These are phyloP conservation scores for Holacanthella duospinosa DNA, from an alignment of 2,888 invertebrate genomes.

Conservation along the genomic window DNA sequence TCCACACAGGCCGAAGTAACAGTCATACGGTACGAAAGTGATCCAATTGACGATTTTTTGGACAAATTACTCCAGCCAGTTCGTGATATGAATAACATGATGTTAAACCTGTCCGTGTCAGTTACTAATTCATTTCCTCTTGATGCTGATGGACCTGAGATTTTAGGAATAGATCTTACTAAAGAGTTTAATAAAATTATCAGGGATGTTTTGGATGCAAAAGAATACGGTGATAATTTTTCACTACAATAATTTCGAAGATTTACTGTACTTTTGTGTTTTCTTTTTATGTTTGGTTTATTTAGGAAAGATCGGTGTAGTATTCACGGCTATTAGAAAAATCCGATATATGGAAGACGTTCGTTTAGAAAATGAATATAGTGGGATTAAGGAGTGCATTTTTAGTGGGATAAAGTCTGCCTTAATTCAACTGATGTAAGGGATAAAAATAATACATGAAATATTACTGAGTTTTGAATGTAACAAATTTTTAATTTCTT, in stretches of 20 bases:
- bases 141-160: no score
- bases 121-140: background rate
- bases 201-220: background rate
- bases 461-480: no score
- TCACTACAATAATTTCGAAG: background rate
- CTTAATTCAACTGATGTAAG: background rate
- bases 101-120: background rate
- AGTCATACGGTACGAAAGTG: background rate
- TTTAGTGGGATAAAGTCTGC: constrained; percentile 40
- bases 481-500: no score
- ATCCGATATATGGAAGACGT: background rate
- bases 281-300: background rate
- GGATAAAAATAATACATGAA: no score
- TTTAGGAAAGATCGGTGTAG: background rate
- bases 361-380: no score
- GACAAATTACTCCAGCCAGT: background rate
- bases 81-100: background rate
- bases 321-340: background rate
- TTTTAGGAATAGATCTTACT: background rate
- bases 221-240: background rate
- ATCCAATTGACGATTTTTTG: background rate
- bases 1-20: background rate
- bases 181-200: background rate
- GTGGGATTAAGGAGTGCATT: background rate
- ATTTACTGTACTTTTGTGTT: no score